These are phyloP conservation scores for Paedocypris sp. DNA, from an alignment of 2,113 vertebrate species.

Conservation along the genomic window DNA sequence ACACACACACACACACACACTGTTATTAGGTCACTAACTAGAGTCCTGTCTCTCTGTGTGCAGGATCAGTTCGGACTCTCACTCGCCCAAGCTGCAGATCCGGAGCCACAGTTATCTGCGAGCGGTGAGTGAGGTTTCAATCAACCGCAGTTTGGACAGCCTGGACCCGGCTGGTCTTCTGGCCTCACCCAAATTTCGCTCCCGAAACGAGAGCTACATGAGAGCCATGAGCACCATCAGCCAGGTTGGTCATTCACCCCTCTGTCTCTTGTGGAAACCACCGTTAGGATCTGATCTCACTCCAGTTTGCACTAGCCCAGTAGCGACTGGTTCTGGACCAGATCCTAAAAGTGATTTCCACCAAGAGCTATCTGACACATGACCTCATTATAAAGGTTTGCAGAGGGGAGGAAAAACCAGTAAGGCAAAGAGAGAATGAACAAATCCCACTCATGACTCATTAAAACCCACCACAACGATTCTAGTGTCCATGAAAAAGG, in stretches of 20 bases:
- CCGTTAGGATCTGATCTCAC: not conserved
- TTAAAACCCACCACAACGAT: too few relatives aligned
- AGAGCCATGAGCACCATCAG: slow-evolving; percentile 99
- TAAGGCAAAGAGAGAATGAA: not conserved
- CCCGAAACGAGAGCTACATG: slow-evolving; percentile 98
- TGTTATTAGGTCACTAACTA: not conserved
- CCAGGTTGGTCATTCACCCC: slow-evolving; percentile 67
- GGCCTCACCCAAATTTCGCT: slow-evolving; percentile 94
- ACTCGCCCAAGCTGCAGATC: slow-evolving; percentile 95
- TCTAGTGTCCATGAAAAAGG: too few relatives aligned
- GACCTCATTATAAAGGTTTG: not conserved
- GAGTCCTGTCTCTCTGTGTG: slow-evolving; percentile 7
- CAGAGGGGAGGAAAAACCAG: slow-evolving; percentile 10
- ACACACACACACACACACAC: not conserved
- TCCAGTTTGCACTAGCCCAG: not conserved
- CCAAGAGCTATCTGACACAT: not conserved
- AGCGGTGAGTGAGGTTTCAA: slow-evolving; percentile 95
- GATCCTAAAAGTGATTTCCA: slow-evolving; percentile 4
- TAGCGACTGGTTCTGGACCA: not conserved
- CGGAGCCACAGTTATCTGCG: slow-evolving; percentile 97
- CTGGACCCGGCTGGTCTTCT: slow-evolving; percentile 87
- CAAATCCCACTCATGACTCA: too few relatives aligned
- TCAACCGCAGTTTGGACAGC: slow-evolving; percentile 95
- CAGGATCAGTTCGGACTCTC: slow-evolving; percentile 86
- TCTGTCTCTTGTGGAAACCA: not conserved